Percentiles rank a stretch among this genome's conserved stretches.
Conservation (phyloP, 2,113 vertebrate species). For the Otis tarda region DNA sequence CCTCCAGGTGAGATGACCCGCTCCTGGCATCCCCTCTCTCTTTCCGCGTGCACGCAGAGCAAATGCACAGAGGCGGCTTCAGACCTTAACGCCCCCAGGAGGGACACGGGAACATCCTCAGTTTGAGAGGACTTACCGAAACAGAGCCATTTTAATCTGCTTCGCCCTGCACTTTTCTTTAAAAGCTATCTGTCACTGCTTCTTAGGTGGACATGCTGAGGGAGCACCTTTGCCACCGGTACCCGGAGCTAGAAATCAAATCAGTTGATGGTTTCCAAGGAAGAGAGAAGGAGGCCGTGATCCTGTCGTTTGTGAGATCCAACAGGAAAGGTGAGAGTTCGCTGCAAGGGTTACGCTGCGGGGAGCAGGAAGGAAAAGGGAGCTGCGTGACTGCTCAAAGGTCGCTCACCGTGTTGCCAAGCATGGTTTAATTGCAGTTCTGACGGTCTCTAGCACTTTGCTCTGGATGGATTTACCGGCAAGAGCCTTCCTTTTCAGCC, state of each 20-base stretch:
- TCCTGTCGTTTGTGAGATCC: slow-evolving; percentile 91
- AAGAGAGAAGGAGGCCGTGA: slow-evolving; percentile 94
- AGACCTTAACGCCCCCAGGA: background rate
- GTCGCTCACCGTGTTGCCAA: accelerated
- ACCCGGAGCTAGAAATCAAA: slow-evolving; percentile 90
- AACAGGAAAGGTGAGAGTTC: slow-evolving; percentile 85
- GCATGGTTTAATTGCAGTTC: background rate
- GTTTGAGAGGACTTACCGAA: background rate
- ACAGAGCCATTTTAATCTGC: background rate
- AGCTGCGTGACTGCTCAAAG: background rate
- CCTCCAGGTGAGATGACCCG: slow-evolving; percentile 81
- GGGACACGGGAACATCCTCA: accelerated
- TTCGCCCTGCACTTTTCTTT: background rate
- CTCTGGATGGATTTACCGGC: background rate
- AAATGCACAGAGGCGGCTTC: background rate
- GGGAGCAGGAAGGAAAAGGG: background rate
- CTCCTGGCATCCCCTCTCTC: background rate
- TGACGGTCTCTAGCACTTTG: background rate
- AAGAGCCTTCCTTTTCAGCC: background rate
- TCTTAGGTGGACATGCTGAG: slow-evolving; percentile 91
- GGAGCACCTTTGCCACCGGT: slow-evolving; percentile 79
- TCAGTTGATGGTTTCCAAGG: slow-evolving; percentile 98
- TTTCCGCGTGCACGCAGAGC: accelerated
- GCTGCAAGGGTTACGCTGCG: accelerated
- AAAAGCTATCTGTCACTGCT: background rate